Percentiles rank a stretch among this genome's conserved stretches.
phyloP scores from a whole-genome alignment of 2,113 vertebrate genomes.

The Harpagus bidentatus region DNA sequence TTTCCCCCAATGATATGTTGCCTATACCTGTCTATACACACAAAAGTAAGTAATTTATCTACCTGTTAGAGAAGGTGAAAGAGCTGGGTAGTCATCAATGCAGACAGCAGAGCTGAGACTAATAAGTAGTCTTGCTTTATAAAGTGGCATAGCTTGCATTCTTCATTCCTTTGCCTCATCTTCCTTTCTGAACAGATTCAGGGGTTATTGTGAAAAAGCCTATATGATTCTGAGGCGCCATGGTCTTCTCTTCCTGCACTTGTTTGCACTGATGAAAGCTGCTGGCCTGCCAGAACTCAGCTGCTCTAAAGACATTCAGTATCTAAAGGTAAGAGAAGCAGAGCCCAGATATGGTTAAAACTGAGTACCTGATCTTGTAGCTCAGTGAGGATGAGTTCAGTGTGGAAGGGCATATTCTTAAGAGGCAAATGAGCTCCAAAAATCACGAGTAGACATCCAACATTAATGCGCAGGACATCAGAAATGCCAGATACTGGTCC shows the following conservation, averaged over 20 bases:
- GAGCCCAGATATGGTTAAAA: fast-evolving
- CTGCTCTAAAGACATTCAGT: constrained; percentile 97
- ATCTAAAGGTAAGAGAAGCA: constrained; percentile 84
- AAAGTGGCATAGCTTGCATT: fast-evolving
- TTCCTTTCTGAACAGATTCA: constrained; percentile 78
- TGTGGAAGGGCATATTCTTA: fast-evolving
- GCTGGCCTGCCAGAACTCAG: constrained; percentile 95
- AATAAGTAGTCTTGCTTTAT: fast-evolving
- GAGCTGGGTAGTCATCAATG: not conserved
- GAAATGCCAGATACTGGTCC: not conserved
- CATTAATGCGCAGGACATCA: not conserved
- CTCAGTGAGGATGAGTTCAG: not conserved
- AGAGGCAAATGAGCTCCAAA: not conserved
- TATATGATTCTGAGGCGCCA: constrained; percentile 95
- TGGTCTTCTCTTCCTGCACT: constrained; percentile 92
- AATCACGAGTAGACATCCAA: fast-evolving
- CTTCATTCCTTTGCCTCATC: not conserved
- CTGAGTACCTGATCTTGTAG: not conserved
- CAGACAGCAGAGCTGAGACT: not conserved
- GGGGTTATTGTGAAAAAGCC: constrained; percentile 89
- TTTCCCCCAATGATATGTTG: not conserved
- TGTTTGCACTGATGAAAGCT: constrained; percentile 96
- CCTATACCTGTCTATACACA: not conserved
- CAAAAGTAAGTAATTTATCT: not conserved
- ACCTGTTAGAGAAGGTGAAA: not conserved